phyloP scores from a whole-genome alignment of 2,113 vertebrate species.

The Rallus limicola region DNA sequence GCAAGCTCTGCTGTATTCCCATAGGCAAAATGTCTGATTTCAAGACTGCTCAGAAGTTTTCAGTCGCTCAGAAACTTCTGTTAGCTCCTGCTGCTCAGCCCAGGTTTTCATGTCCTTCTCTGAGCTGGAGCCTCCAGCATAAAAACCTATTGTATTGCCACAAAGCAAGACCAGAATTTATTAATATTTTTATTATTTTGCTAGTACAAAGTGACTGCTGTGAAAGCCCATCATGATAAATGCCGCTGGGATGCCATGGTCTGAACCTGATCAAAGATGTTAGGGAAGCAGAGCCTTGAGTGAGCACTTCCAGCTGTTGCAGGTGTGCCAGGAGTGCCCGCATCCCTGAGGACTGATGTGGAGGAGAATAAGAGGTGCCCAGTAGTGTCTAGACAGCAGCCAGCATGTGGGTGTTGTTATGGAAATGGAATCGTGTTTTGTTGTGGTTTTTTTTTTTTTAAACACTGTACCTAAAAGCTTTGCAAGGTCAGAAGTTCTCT shows the following conservation, averaged over 20 bases:
- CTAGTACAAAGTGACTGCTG: background rate
- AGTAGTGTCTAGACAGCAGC: background rate
- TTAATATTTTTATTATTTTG: background rate
- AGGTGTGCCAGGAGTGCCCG: background rate
- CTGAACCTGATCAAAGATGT: background rate
- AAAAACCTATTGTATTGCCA: background rate
- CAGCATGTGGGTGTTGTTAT: background rate
- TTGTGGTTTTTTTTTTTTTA: too few relatives aligned
- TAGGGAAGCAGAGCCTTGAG: background rate
- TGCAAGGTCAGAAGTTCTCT: background rate
- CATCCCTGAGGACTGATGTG: background rate
- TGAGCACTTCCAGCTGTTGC: background rate
- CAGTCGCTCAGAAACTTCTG: background rate
- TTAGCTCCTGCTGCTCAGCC: conserved; percentile 3
- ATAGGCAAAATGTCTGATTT: background rate
- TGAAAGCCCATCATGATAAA: background rate
- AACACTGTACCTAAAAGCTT: background rate
- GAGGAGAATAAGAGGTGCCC: background rate
- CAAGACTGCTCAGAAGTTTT: background rate
- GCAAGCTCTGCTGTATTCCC: background rate
- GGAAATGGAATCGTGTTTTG: background rate
- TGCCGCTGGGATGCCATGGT: background rate
- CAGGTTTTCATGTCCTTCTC: conserved; percentile 14
- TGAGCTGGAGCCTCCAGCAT: background rate
- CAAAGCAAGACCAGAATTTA: conserved; percentile 35